These are phyloP conservation scores for Ciconia boyciana DNA, from an alignment of 2,113 vertebrate genomes.

Conservation along the genomic window DNA sequence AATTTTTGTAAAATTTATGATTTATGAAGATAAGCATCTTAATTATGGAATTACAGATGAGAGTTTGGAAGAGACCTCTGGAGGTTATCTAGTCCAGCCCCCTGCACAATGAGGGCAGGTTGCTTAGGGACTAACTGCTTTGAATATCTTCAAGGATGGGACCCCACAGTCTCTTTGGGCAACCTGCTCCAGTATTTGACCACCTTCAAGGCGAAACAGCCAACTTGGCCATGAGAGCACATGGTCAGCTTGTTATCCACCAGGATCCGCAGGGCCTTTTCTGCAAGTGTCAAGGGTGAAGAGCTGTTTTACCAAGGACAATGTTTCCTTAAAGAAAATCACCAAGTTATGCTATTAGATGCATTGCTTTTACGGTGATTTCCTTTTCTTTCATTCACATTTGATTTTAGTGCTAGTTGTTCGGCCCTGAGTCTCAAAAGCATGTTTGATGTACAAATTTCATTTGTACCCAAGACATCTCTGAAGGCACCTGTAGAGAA, in stretches of 20 bases:
- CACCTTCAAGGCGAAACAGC: background rate
- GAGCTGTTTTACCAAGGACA: background rate
- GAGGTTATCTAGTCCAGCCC: background rate
- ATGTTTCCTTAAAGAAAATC: slow-evolving; percentile 37
- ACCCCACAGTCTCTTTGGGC: background rate
- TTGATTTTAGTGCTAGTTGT: slow-evolving; percentile 6
- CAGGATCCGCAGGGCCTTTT: accelerated
- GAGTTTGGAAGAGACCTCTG: background rate
- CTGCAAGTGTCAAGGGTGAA: background rate
- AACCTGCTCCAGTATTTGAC: background rate
- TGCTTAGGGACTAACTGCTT: background rate
- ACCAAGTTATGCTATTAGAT: background rate
- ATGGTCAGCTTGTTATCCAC: background rate
- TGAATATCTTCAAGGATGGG: background rate
- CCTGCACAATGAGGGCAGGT: background rate
- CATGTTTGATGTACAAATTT: background rate
- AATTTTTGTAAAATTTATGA: background rate
- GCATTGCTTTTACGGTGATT: background rate
- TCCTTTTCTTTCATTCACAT: background rate
- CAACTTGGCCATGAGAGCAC: background rate
- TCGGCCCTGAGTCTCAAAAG: background rate
- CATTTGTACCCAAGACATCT: background rate
- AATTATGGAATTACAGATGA: background rate
- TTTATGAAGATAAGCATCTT: slow-evolving; percentile 32
- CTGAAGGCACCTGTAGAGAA: slow-evolving; percentile 26